Base-by-base conservation (phyloP, 2,888 invertebrate species). In the Anorthoa munda region DNA sequence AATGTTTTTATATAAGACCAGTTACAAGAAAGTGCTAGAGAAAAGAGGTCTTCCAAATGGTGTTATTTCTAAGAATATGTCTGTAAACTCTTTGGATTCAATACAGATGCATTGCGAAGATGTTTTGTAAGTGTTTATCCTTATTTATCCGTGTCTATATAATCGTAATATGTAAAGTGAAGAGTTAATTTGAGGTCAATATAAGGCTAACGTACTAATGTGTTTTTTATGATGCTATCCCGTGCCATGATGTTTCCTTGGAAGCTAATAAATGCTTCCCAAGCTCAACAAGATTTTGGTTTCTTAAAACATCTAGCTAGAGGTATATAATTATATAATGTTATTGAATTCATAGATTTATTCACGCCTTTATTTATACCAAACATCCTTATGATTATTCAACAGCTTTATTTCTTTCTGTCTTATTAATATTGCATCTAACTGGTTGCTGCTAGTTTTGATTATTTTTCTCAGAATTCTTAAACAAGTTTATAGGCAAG, bases 81-180 rank as follows among this genome's bases (percentile, higher is more conserved):
- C 48, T 82, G 21, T 1, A 67, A 67, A 31, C 26, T 67, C 50
- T 58, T 65, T 61, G 45, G 48, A 78, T n/a, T 48, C 55, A n/a
- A 17, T 65, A 17, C 67, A 83, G 26, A 79, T 81, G 70, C 31
- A 71, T 48, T 71, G 51, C 13, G 70, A 58, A 60, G 67, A 84
- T 55, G 12, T 21, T 17, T 48, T 58, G 81, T 81, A 48, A 81
- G 84, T 84, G 13, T 59, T 63, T 79, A 31, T 73, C 61, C 61
- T 73, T 63, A 66, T 60, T n/a, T 26, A 58, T 50, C 21, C 21
- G 45, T 68, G 56, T 71, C 58, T 60, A 61, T 53, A 83, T 79
- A 81, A 83, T 70, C 0, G 15, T 31, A 55, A 46, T 56, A 26
- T 51, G 26, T 53, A 26, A 26, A 61, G 56, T 45, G 18, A 15